Conservation (phyloP, 2,797 vertebrate genomes). For the Takifugu ocellatus region DNA sequence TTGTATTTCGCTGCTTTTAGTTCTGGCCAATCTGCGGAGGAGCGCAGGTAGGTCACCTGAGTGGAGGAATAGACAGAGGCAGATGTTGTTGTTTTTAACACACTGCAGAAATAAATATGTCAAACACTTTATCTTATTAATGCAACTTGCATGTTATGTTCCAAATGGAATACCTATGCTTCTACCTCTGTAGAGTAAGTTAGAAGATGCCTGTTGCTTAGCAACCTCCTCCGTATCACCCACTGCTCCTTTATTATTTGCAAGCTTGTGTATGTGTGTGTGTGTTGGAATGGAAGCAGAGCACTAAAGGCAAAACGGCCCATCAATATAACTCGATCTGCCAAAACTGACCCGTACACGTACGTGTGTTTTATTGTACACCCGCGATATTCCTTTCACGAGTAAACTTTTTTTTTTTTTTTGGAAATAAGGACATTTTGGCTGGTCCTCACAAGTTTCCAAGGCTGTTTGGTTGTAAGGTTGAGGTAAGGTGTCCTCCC, state of each 20-base stretch:
- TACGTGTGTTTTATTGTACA: neutral
- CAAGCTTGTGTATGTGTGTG: constrained; percentile 14
- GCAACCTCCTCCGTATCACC: constrained; percentile 62
- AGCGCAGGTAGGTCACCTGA: neutral
- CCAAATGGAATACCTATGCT: constrained; percentile 20
- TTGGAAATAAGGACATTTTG: too few species aligned
- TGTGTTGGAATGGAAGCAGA: constrained; percentile 44
- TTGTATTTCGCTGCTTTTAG: constrained; percentile 3
- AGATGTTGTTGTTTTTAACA: constrained; percentile 26
- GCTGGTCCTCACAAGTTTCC: too few species aligned
- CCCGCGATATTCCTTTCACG: neutral
- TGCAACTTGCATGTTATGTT: constrained; percentile 2
- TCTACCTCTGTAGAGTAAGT: constrained; percentile 62
- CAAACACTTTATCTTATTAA: constrained; percentile 29
- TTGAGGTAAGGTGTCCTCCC: too few species aligned
- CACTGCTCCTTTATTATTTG: constrained; percentile 28
- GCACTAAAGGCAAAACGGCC: constrained; percentile 61
- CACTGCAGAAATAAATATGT: constrained; percentile 40
- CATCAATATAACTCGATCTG: neutral
- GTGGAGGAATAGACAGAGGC: constrained; percentile 8
- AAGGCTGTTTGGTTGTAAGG: too few species aligned
- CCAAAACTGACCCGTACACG: neutral
- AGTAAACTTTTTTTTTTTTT: too few species aligned
- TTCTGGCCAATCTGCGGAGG: constrained; percentile 17
- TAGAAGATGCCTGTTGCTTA: constrained; percentile 76